Evolutionary conservation across 2,888 invertebrate genomes (phyloP).

Genomic region (Euclidia mi): DNA sequence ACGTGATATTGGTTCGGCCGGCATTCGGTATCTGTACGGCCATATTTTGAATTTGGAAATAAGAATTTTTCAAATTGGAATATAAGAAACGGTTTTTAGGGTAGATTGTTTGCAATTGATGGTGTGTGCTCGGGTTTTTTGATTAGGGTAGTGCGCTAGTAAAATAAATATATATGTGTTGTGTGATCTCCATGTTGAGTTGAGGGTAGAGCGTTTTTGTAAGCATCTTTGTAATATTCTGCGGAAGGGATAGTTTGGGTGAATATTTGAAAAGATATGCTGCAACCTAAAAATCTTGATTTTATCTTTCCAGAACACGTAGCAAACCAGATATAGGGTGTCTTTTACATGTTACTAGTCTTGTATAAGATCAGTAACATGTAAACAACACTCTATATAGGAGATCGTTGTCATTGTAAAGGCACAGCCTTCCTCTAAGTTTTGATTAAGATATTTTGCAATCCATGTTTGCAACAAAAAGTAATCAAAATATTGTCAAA

Average conservation of each 20-base stretch:
- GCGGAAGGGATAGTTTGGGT: not conserved
- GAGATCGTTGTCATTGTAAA: no score
- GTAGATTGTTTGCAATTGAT: slow-evolving; percentile 36
- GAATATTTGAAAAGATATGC: not conserved
- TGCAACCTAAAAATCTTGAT: not conserved
- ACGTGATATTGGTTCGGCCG: slow-evolving; percentile 57
- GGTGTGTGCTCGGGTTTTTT: slow-evolving; percentile 23
- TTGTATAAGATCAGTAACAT: no score
- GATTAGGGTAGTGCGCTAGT: slow-evolving; percentile 4
- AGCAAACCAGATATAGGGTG: no score
- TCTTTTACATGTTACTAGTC: no score
- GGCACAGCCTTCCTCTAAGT: no score
- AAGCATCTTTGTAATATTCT: not conserved
- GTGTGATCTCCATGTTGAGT: slow-evolving; percentile 5
- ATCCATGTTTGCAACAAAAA: no score
- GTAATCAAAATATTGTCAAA: no score
- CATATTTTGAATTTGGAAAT: slow-evolving; percentile 61
- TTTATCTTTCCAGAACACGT: not conserved
- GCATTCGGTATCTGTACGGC: slow-evolving; percentile 58
- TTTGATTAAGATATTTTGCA: no score
- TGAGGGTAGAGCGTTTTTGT: not conserved
- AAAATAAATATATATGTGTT: slow-evolving; percentile 6
- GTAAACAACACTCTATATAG: no score
- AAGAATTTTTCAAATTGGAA: slow-evolving; percentile 54
- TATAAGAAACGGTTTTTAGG: slow-evolving; percentile 24